phyloP scores from a whole-genome alignment of 2,113 vertebrate genomes.

The Megaceryle torquata region DNA sequence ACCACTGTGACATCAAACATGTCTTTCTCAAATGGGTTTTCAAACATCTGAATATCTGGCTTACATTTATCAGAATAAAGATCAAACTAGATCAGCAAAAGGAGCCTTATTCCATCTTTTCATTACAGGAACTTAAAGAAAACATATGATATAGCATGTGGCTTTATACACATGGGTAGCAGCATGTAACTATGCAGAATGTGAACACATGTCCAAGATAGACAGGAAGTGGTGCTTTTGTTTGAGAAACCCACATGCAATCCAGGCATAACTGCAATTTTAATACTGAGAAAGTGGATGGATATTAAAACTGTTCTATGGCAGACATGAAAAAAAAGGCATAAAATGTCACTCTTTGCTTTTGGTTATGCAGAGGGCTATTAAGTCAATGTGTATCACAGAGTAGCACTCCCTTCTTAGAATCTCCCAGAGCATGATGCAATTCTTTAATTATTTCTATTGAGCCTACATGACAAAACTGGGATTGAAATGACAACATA shows the following conservation, averaged over 20 bases:
- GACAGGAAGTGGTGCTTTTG: background rate
- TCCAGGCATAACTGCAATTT: background rate
- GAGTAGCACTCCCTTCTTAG: background rate
- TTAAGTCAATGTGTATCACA: background rate
- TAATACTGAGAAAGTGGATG: background rate
- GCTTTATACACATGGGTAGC: background rate
- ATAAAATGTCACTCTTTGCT: background rate
- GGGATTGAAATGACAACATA: background rate
- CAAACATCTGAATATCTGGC: constrained; percentile 14
- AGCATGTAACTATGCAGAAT: background rate
- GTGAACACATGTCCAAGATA: background rate
- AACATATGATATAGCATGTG: background rate
- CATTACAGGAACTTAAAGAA: background rate
- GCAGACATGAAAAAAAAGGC: background rate
- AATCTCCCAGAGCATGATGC: background rate
- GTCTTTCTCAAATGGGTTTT: background rate
- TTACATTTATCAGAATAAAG: constrained; percentile 13
- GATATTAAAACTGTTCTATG: background rate
- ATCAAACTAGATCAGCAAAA: constrained; percentile 1
- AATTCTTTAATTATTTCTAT: background rate
- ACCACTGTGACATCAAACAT: constrained; percentile 54
- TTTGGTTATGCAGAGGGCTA: background rate
- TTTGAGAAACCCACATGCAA: background rate
- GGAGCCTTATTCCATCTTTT: background rate
- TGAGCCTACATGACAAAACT: background rate